These are phyloP conservation scores for Pluvianellus socialis DNA, from an alignment of 2,113 vertebrate genomes.

Conservation along the genomic window DNA sequence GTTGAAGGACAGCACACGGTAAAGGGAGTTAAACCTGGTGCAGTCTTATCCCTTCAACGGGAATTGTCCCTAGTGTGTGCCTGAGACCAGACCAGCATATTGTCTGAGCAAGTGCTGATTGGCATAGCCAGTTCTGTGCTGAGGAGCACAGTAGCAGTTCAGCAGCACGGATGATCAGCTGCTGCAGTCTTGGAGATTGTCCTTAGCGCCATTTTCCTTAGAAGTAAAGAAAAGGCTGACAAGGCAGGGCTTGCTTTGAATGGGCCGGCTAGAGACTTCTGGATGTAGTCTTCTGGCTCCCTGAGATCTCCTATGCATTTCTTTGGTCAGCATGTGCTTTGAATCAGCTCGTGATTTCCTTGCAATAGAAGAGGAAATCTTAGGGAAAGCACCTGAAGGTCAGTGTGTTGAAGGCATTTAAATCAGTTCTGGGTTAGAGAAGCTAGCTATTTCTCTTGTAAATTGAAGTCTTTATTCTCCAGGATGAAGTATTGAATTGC, in stretches of 20 bases:
- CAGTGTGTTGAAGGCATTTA: neutral
- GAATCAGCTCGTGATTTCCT: neutral
- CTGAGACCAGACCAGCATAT: neutral
- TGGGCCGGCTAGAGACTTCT: neutral
- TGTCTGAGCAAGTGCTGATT: neutral
- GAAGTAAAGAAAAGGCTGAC: neutral
- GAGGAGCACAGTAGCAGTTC: neutral
- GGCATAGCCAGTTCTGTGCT: neutral
- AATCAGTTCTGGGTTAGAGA: neutral
- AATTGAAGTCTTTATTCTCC: neutral
- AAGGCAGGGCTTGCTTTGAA: neutral
- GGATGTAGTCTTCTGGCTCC: neutral
- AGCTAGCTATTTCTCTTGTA: neutral
- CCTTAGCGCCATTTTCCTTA: neutral
- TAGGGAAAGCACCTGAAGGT: neutral
- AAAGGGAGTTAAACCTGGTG: neutral
- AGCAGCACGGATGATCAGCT: rapidly evolving
- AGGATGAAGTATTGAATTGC: neutral
- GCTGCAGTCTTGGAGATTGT: neutral
- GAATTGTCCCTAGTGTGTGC: neutral
- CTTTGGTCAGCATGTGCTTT: neutral
- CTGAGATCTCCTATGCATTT: neutral
- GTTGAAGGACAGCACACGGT: neutral
- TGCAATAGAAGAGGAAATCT: neutral
- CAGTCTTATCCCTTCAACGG: rapidly evolving